A percentile compares a stretch with the other conserved stretches of the same genome.
Conservation (phyloP, 2,797 vertebrate genomes). For the Coregonus ussuriensis region DNA sequence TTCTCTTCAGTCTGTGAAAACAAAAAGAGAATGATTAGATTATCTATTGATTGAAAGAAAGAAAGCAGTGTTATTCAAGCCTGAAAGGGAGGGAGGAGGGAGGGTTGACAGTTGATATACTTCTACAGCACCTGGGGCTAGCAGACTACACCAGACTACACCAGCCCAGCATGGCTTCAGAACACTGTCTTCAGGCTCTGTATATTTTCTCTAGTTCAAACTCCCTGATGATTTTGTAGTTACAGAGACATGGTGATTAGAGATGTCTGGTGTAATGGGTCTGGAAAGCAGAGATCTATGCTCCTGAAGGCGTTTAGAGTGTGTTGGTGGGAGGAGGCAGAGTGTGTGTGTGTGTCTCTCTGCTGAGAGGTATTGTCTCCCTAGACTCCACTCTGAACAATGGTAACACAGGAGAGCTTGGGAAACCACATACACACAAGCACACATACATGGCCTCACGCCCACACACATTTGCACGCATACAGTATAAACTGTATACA, state of each 20-base stretch:
- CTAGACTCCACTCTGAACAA: conserved; percentile 1
- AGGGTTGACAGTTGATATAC: background rate
- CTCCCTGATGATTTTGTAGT: conserved; percentile 38
- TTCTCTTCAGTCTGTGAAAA: conserved; percentile 92
- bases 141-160: conserved; percentile 9
- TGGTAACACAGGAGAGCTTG: conserved; percentile 9
- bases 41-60: background rate
- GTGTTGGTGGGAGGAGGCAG: background rate
- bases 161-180: background rate
- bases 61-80: background rate
- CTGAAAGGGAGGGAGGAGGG: background rate
- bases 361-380: conserved; percentile 13
- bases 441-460: no score
- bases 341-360: conserved; percentile 15
- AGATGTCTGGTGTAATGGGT: conserved; percentile 50
- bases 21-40: background rate
- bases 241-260: conserved; percentile 42
- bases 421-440: conserved; percentile 15
- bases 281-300: conserved; percentile 56
- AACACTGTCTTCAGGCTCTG: conserved; percentile 8
- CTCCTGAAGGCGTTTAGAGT: conserved; percentile 55
- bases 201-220: background rate
- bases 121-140: background rate
- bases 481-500: background rate
- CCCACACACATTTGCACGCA: no score